Conservation (phyloP, 2,113 vertebrate species). For the Zosterops hypoxanthus region DNA sequence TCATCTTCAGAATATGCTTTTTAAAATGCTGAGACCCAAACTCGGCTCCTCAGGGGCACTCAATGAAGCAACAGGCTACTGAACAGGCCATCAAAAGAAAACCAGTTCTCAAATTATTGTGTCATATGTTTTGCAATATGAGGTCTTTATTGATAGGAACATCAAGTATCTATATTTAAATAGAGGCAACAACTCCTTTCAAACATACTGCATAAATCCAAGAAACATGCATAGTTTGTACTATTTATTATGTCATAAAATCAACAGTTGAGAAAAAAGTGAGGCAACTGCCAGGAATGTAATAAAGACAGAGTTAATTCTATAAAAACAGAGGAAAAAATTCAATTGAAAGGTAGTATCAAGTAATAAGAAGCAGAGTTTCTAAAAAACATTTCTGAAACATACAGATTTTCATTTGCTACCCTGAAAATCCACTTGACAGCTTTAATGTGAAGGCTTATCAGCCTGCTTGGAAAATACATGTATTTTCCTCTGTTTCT, state of each 20-base stretch:
- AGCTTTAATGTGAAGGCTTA: constrained; percentile 45
- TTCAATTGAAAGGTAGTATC: constrained; percentile 8
- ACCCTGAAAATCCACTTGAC: constrained; percentile 59
- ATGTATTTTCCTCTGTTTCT: constrained; percentile 23
- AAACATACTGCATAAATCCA: not conserved
- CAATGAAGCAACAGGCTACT: not conserved
- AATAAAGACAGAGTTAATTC: constrained; percentile 37
- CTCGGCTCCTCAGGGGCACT: not conserved
- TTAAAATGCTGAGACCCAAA: not conserved
- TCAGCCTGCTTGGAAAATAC: constrained; percentile 35
- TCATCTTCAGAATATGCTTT: not conserved
- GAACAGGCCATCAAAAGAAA: not conserved
- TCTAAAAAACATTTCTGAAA: constrained; percentile 21
- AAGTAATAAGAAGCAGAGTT: not conserved
- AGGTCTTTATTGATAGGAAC: constrained; percentile 16
- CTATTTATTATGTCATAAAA: constrained; percentile 50
- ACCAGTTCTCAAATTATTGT: not conserved
- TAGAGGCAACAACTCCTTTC: not conserved
- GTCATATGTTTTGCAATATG: not conserved
- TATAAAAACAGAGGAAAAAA: not conserved
- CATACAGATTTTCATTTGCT: constrained; percentile 5
- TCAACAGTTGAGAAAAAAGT: constrained; percentile 27
- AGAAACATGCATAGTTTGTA: not conserved
- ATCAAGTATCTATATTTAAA: constrained; percentile 21
- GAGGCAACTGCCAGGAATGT: not conserved